These are phyloP conservation scores for Sphaerodactylus townsendi DNA, from an alignment of 2,113 vertebrate species.

Conservation along the genomic window DNA sequence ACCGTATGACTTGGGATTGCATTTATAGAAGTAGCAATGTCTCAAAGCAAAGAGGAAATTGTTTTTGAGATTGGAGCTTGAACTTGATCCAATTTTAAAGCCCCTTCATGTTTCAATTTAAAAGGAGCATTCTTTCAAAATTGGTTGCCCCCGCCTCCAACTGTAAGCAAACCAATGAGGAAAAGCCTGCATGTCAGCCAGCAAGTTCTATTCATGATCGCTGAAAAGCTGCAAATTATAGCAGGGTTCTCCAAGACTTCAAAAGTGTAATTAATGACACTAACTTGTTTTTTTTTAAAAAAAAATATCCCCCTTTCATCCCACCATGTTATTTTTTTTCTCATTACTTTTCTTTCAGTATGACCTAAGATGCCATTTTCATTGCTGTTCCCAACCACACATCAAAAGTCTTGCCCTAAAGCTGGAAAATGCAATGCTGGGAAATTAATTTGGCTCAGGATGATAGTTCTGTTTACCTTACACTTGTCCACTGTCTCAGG, in stretches of 20 bases:
- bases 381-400: background rate
- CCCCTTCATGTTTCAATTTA: constrained; percentile 25
- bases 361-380: background rate
- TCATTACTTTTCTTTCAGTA: background rate
- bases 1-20: background rate
- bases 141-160: background rate
- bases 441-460: fast-evolving
- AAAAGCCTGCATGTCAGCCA: constrained; percentile 6
- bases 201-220: background rate
- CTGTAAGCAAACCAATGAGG: constrained; percentile 15
- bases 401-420: background rate
- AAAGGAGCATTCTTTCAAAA: background rate
- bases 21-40: constrained; percentile 44
- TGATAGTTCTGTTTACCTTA: background rate
- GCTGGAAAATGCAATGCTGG: constrained; percentile 11
- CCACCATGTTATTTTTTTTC: background rate
- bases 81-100: constrained; percentile 35
- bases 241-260: background rate
- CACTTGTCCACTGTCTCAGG: background rate
- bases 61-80: constrained; percentile 31
- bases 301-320: background rate
- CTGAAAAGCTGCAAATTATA: background rate
- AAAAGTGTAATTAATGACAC: background rate
- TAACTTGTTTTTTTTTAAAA: background rate
- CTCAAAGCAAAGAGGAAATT: constrained; percentile 38